Evolutionary conservation across 2,797 vertebrate species (phyloP), one percentile per base, ranked within the genome.

Genomic region (Emys orbicularis): DNA sequence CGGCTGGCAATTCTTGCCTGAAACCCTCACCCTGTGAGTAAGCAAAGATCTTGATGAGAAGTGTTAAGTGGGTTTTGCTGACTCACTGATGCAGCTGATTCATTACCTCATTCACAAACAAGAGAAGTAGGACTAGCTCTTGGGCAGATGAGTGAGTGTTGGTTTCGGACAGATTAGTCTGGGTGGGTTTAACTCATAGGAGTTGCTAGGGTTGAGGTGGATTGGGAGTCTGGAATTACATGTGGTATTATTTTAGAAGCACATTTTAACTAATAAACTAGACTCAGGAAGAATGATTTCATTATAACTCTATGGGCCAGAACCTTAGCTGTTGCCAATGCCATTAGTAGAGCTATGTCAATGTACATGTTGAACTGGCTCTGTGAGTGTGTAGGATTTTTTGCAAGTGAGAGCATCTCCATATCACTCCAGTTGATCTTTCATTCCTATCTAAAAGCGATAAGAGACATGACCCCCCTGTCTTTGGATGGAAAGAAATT

Each of bases 1-100:
- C 93, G 84, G 83, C 88, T 96, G 95, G 92, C 88, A 79, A 93
- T 47, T 95, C 88, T 91, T 79, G 90, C 87, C 90, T 61, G 89
- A 89, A 96, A 87, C 29, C 44, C 74, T 44, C 74, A 29, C 15
- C 25, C 65, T 87, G 68, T 91, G 82, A 96, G 95, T 94, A 95
- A 96, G 88, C 90, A 79, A 83, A 44, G 93, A 53, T 84, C 0
- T 1, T 91, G 88, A 91, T 37, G 81, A 65, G 76, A 95, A 83
- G 88, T 53, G 87, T 79, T 93, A 87, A 90, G 88, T 82, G 90
- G 65, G 56, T 89, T 96, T 91, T 95, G 44, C 84, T 92, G 68
- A 27, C 87, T 89, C 44, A 29, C 59, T 91, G 82, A 34, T 84
- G 77, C 86, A 93, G 81, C 77, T 95, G 93, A 80, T 54, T 87